Conservation (phyloP, 2,888 invertebrate genomes). For the Xestia c-nigrum region DNA sequence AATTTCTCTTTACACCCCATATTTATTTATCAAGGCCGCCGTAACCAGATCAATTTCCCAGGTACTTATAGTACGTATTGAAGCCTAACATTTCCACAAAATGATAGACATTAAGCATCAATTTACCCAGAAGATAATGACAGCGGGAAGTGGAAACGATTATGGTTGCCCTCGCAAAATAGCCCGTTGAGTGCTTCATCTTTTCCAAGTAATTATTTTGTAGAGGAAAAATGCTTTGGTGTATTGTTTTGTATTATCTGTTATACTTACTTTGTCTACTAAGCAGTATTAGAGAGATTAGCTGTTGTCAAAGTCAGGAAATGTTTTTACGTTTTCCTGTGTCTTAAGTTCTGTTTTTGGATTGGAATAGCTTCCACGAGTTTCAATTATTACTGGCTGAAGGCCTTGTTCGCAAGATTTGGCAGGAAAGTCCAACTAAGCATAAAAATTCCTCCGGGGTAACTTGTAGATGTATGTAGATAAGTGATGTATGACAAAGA, state of each 20-base stretch:
- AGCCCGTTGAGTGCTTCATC: conserved; percentile 61
- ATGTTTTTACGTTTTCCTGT: conserved; percentile 32
- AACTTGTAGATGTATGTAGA: neutral
- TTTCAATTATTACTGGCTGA: neutral
- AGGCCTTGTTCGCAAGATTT: neutral
- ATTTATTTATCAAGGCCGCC: conserved; percentile 11
- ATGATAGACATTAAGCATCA: conserved; percentile 68
- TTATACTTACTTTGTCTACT: conserved; percentile 30
- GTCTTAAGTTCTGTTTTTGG: neutral
- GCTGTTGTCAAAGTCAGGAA: conserved; percentile 35
- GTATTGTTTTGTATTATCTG: conserved; percentile 52
- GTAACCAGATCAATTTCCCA: conserved; percentile 31
- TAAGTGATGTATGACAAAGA: neutral
- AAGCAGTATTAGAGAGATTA: conserved; percentile 30
- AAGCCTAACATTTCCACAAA: conserved; percentile 50
- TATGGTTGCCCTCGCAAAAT: conserved; percentile 61
- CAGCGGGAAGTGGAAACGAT: conserved; percentile 66
- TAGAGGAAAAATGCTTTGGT: conserved; percentile 52
- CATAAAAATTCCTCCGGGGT: neutral
- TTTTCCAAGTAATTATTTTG: conserved; percentile 62
- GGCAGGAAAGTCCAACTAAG: neutral
- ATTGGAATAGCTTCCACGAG: neutral
- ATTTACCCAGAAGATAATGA: conserved; percentile 67
- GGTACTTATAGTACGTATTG: conserved; percentile 37
- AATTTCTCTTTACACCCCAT: neutral